A percentile compares a stretch with the other conserved stretches of the same genome.
Evolutionary conservation across 2,113 vertebrate species (phyloP).

Genomic region (Rana temporaria): DNA sequence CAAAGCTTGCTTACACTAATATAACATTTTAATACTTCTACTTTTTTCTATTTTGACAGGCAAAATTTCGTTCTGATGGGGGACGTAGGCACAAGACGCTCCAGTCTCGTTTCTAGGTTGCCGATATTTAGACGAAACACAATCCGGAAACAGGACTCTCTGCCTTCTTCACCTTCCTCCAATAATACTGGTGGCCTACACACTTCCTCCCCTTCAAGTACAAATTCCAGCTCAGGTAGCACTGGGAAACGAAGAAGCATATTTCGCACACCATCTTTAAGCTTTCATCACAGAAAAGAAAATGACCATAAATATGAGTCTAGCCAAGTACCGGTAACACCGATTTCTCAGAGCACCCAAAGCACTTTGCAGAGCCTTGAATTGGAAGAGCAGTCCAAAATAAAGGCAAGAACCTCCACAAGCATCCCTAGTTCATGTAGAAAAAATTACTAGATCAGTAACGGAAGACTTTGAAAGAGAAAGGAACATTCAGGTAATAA

Average conservation of each 20-base stretch:
- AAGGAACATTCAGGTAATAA: slow-evolving; percentile 81
- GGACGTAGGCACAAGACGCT: slow-evolving; percentile 88
- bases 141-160: slow-evolving; percentile 88
- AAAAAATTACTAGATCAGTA: slow-evolving; percentile 92
- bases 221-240: slow-evolving; percentile 96
- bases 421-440: slow-evolving; percentile 83
- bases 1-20: background rate
- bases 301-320: slow-evolving; percentile 75
- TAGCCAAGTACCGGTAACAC: slow-evolving; percentile 73
- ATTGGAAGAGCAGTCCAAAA: slow-evolving; percentile 74
- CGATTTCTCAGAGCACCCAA: slow-evolving; percentile 75
- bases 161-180: slow-evolving; percentile 94
- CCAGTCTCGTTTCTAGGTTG: slow-evolving; percentile 93
- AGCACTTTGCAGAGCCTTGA: slow-evolving; percentile 68
- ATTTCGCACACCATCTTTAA: slow-evolving; percentile 91
- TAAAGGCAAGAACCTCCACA: slow-evolving; percentile 84
- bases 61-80: slow-evolving; percentile 81
- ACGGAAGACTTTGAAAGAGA: slow-evolving; percentile 90
- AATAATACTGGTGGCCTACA: slow-evolving; percentile 84
- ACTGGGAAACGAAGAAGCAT: slow-evolving; percentile 92
- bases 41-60: slow-evolving; percentile 6
- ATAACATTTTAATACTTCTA: background rate
- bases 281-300: slow-evolving; percentile 86
- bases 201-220: slow-evolving; percentile 95
- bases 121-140: slow-evolving; percentile 94